Evolutionary conservation across 2,888 invertebrate species (phyloP).

Genomic region (Ennomos quercinarius): DNA sequence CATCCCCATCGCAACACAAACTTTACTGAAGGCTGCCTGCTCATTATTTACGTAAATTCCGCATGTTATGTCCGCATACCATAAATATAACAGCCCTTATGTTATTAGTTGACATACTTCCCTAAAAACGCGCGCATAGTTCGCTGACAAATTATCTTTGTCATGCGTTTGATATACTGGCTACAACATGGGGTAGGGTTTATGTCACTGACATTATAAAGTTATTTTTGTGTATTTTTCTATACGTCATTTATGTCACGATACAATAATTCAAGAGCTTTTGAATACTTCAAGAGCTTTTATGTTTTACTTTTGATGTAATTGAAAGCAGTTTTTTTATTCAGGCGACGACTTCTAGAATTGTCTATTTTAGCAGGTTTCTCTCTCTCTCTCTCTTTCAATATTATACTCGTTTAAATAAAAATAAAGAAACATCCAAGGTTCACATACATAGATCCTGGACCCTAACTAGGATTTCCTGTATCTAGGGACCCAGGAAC

Average conservation of each 20-base stretch:
- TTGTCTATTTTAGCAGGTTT: too few relatives aligned
- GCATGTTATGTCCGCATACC: constrained; percentile 19
- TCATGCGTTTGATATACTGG: constrained; percentile 22
- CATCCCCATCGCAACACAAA: constrained; percentile 13
- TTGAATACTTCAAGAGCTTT: too few relatives aligned
- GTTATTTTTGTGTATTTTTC: not conserved
- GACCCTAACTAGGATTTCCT: too few relatives aligned
- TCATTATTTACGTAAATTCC: constrained; percentile 28
- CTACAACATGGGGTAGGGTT: not conserved
- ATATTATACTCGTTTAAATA: too few relatives aligned
- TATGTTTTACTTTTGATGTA: too few relatives aligned
- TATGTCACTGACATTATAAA: not conserved
- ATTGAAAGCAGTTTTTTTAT: too few relatives aligned
- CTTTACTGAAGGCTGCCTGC: constrained; percentile 10
- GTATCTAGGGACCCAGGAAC: too few relatives aligned
- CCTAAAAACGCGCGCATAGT: constrained; percentile 33
- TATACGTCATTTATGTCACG: not conserved
- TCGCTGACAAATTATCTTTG: constrained; percentile 34
- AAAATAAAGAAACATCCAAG: too few relatives aligned
- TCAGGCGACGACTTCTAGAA: too few relatives aligned
- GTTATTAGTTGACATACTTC: constrained; percentile 33
- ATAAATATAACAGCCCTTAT: constrained; percentile 29
- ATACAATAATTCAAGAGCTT: too few relatives aligned
- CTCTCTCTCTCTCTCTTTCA: too few relatives aligned
- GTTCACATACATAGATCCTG: too few relatives aligned